Evolutionary conservation across 2,888 invertebrate genomes (phyloP), one percentile per base, ranked within the genome.

Genomic region (Rapana venosa): DNA sequence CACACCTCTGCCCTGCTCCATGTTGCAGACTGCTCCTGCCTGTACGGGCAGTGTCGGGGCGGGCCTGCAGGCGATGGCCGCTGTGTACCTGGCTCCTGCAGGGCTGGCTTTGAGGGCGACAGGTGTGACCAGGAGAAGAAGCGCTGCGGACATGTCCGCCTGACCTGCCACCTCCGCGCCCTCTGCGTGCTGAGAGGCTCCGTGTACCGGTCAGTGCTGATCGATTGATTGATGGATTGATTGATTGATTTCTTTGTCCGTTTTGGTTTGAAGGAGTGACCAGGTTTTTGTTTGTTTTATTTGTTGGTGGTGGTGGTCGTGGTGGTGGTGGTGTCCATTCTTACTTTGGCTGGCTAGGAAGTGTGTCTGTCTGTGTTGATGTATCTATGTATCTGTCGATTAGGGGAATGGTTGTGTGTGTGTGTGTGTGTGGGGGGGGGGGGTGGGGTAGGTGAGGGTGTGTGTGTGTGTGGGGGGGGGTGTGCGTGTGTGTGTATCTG

Each of bases 11-110:
- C 17, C 70, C 70, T 26, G 6, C 26, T 70, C 70, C 26, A 0
- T 30, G 77, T 92, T 92, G 81, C 91, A 95, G 95, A 91, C 15
- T 95, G 95, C 89, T 93, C 93, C 6, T 95, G 95, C 90, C 85
- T 94, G 13, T 90, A 93, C 85, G 95, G 95, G 4, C 77, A 87
- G 0, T 95, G 95, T 91, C 91, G 94, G 88, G 91, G 92, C 35
- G 93, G 93, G 2, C 92, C 93, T 0, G 47, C 88, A 0, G 94
- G 94, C 0, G 87, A 90, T 58, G 95, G 94, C 4, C 32, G 74
- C n/a, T 95, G 95, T 90, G 91, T 92, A 47, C 74, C 32, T 0
- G 91, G 90, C n/a, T 84, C 92, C 13, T 93, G 93, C 87, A 35
- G 35, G 35, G 26, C 32, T 15, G 90, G 84, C 13, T 94, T 89